Percentiles rank a stretch among this genome's conserved stretches.
phyloP scores from a whole-genome alignment of 2,113 vertebrate species.

The Pseudopodoces humilis region DNA sequence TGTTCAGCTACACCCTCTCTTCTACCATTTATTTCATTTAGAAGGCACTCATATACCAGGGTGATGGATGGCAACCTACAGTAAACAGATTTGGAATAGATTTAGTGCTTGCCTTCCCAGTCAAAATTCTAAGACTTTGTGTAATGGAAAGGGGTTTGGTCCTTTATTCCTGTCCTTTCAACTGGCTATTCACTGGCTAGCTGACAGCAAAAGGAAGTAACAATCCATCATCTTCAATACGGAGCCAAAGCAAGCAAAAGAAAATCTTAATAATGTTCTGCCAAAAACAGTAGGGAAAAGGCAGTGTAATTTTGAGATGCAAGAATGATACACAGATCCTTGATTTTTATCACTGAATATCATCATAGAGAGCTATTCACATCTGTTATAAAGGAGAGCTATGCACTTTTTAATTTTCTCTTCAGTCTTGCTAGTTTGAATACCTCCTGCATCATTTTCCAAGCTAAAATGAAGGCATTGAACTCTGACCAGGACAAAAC shows the following conservation, averaged over 20 bases:
- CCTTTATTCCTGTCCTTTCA: neutral
- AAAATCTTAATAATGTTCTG: constrained; percentile 12
- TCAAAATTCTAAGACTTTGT: neutral
- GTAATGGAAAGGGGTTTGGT: neutral
- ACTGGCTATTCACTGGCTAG: neutral
- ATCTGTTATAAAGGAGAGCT: neutral
- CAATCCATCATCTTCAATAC: neutral
- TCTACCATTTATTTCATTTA: constrained; percentile 6
- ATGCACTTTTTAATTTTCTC: neutral
- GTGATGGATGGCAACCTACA: neutral
- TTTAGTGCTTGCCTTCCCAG: neutral
- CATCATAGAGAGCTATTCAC: neutral
- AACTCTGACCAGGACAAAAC: constrained; percentile 16
- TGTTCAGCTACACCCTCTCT: neutral
- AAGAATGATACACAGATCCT: neutral
- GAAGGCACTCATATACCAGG: neutral
- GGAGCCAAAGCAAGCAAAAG: neutral
- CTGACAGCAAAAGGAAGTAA: constrained; percentile 4
- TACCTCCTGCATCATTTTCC: neutral
- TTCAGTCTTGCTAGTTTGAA: neutral
- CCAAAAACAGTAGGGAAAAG: neutral
- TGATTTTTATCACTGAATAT: constrained; percentile 22
- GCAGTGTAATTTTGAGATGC: neutral
- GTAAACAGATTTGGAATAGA: neutral
- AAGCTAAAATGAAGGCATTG: constrained; percentile 8